A percentile compares a stretch with the other conserved stretches of the same genome.
Evolutionary conservation across 2,797 vertebrate species (phyloP).

Genomic region (Acanthornis magna): DNA sequence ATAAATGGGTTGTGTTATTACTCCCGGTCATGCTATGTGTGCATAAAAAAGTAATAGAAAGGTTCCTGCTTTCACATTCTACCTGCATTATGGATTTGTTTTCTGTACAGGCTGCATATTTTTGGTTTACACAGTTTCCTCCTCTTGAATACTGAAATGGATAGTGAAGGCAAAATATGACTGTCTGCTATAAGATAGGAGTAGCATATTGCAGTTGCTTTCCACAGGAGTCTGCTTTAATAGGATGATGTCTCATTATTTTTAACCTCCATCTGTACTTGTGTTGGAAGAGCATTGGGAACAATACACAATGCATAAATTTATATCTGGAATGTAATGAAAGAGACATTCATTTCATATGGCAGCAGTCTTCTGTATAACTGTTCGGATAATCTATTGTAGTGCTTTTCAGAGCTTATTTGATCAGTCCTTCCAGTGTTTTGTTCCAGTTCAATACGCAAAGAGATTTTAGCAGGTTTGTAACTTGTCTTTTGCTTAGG

Average conservation of each 20-base stretch:
- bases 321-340: background rate
- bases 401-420: background rate
- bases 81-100: background rate
- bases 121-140: background rate
- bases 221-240: background rate
- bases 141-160: background rate
- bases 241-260: constrained; percentile 7
- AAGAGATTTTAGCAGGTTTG: background rate
- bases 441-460: background rate
- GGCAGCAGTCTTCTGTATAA: background rate
- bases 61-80: background rate
- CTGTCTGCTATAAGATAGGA: background rate
- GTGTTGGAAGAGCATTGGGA: background rate
- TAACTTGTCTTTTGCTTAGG: background rate
- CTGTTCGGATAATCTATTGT: background rate
- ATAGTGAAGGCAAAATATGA: background rate
- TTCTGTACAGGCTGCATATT: background rate
- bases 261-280: constrained; percentile 26
- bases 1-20: background rate
- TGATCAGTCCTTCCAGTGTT: background rate
- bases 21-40: background rate
- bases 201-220: background rate
- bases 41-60: background rate
- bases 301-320: background rate
- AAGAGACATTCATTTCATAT: background rate